Conservation (phyloP, 1,140 invertebrate genomes). For the Drosophila santomea region DNA sequence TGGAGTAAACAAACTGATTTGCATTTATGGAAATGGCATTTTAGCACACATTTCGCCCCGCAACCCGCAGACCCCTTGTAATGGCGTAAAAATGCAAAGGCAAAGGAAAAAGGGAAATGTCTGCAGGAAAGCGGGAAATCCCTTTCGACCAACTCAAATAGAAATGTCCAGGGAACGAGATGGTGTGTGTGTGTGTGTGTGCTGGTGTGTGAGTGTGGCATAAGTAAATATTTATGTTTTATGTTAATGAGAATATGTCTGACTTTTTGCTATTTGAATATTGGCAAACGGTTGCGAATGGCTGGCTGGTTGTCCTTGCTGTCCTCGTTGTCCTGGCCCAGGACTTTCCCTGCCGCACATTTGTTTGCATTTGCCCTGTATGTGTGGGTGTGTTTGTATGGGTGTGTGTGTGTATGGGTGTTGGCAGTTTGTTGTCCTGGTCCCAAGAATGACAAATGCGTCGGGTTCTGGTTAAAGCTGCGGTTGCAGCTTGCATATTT, state of each 20-base stretch:
- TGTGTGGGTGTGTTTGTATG: slow-evolving; percentile 1
- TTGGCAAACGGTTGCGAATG: slow-evolving; percentile 64
- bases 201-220: slow-evolving; percentile 52
- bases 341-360: slow-evolving; percentile 46
- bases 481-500: slow-evolving; percentile 68
- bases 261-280: slow-evolving; percentile 83
- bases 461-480: slow-evolving; percentile 71
- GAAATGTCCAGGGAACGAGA: slow-evolving; percentile 51
- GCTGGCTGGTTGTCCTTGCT: background rate
- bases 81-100: slow-evolving; percentile 74
- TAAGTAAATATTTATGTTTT: slow-evolving; percentile 84
- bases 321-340: slow-evolving; percentile 18
- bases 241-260: slow-evolving; percentile 84
- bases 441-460: slow-evolving; percentile 75
- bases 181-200: slow-evolving; percentile 31
- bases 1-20: slow-evolving; percentile 80
- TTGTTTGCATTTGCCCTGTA: slow-evolving; percentile 25
- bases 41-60: slow-evolving; percentile 49
- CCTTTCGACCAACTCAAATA: slow-evolving; percentile 71
- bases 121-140: slow-evolving; percentile 42
- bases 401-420: background rate
- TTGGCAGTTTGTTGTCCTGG: slow-evolving; percentile 16
- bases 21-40: slow-evolving; percentile 80
- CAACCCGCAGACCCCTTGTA: slow-evolving; percentile 46
- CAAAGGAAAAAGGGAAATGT: slow-evolving; percentile 62